Evolutionary conservation across 2,888 invertebrate species (phyloP).

Genomic region (Micoletzkya japonica): DNA sequence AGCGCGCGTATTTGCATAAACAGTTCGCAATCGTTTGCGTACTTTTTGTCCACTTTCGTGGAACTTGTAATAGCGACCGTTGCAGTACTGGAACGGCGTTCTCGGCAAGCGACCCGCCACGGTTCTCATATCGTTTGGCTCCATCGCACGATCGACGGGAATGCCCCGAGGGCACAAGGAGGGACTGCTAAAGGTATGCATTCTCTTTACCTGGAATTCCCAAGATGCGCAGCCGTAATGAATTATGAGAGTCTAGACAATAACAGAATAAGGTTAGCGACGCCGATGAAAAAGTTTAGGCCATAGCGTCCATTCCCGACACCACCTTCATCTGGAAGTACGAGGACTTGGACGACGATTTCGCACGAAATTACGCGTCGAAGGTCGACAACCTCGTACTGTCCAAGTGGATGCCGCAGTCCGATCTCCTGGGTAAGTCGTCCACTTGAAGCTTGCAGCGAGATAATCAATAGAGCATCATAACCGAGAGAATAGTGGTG

Average conservation of each 20-base stretch:
- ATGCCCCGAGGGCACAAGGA: slow-evolving; percentile 9
- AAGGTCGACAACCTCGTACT: slow-evolving; percentile 17
- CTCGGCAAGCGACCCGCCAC: slow-evolving; percentile 9
- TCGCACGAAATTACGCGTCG: slow-evolving; percentile 4
- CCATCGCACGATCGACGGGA: slow-evolving; percentile 1
- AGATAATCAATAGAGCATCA: not conserved
- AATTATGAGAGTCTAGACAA: no score
- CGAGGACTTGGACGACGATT: slow-evolving; percentile 10
- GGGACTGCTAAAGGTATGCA: slow-evolving; percentile 20
- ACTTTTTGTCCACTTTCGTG: no score
- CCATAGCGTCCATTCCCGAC: slow-evolving; percentile 7
- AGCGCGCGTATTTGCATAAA: no score
- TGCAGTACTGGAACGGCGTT: slow-evolving; percentile 8
- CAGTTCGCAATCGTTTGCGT: no score
- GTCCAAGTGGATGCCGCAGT: slow-evolving; percentile 16
- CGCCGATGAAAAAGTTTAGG: no score
- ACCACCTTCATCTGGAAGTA: slow-evolving; percentile 29
- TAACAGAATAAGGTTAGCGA: no score
- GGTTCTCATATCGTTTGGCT: slow-evolving; percentile 11
- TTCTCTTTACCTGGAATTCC: no score
- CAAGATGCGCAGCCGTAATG: no score
- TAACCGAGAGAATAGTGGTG: not conserved
- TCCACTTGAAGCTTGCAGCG: not conserved
- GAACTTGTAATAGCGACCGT: not conserved
- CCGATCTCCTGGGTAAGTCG: slow-evolving; percentile 12